phyloP scores from a whole-genome alignment of 2,113 vertebrate species.

The Phalacrocorax pelagicus region DNA sequence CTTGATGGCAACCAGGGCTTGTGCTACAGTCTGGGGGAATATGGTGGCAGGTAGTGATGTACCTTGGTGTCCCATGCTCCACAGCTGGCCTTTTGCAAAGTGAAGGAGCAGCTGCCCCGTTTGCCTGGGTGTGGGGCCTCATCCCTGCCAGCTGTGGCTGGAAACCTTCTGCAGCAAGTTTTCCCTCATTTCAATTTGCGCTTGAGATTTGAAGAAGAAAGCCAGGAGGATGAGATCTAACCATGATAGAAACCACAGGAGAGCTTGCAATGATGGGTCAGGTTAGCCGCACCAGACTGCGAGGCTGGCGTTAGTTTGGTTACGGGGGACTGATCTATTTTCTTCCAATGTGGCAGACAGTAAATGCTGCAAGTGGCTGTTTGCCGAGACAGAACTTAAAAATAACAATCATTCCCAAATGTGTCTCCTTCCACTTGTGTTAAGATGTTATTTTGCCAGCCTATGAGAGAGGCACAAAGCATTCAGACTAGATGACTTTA shows the following conservation, averaged over 20 bases:
- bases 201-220: background rate
- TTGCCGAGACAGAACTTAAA: background rate
- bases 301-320: background rate
- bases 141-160: background rate
- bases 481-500: background rate
- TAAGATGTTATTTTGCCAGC: background rate
- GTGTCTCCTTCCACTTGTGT: background rate
- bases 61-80: background rate
- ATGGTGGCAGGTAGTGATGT: background rate
- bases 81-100: background rate
- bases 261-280: background rate
- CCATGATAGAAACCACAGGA: background rate
- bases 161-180: background rate
- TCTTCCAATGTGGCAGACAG: background rate
- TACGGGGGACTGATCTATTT: background rate
- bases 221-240: background rate
- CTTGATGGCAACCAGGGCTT: background rate
- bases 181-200: background rate
- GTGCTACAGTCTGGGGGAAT: background rate
- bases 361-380: background rate
- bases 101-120: fast-evolving
- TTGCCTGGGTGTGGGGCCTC: background rate
- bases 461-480: background rate
- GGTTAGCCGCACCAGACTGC: background rate
- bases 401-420: background rate